phyloP scores from a whole-genome alignment of 64 coral and sea anemone genomes.

The Anthopleura sola region DNA sequence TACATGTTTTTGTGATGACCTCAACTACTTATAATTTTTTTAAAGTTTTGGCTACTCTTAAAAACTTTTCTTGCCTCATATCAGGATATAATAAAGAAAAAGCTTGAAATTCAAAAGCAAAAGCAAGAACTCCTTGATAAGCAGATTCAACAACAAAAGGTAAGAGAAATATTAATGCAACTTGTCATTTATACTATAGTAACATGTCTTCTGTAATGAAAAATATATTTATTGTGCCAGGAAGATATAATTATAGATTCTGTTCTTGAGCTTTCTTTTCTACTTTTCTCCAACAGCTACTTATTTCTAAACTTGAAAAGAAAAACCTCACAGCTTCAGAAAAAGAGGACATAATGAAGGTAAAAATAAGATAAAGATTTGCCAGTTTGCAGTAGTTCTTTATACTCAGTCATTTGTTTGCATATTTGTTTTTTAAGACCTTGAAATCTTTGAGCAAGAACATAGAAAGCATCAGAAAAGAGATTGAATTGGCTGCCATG shows the following conservation, averaged over 20 bases:
- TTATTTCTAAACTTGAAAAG: conserved; percentile 96
- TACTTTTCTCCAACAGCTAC: conserved; percentile 47
- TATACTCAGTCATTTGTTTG: too few species aligned
- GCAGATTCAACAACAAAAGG: conserved; percentile 97
- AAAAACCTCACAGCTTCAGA: conserved; percentile 78
- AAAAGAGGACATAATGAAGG: conserved; percentile 90
- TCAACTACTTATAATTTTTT: background rate
- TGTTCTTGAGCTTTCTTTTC: background rate
- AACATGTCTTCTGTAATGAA: too few species aligned
- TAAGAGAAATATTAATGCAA: background rate
- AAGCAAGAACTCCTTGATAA: conserved; percentile 92
- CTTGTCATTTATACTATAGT: background rate
- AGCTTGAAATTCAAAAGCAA: conserved; percentile 95
- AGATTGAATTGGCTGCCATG: conserved; percentile 87
- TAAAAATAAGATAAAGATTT: background rate
- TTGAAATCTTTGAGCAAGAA: conserved; percentile 84
- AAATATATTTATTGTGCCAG: background rate
- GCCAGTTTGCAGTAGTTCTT: too few species aligned
- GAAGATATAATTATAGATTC: background rate
- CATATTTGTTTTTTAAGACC: conserved; percentile 47
- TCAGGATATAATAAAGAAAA: conserved; percentile 94
- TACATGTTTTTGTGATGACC: background rate
- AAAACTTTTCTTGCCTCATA: too few species aligned
- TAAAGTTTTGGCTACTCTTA: background rate
- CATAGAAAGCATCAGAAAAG: conserved; percentile 75